These are phyloP conservation scores for Macrotis lagotis DNA, from an alignment of 2,113 vertebrate species.

Conservation along the genomic window DNA sequence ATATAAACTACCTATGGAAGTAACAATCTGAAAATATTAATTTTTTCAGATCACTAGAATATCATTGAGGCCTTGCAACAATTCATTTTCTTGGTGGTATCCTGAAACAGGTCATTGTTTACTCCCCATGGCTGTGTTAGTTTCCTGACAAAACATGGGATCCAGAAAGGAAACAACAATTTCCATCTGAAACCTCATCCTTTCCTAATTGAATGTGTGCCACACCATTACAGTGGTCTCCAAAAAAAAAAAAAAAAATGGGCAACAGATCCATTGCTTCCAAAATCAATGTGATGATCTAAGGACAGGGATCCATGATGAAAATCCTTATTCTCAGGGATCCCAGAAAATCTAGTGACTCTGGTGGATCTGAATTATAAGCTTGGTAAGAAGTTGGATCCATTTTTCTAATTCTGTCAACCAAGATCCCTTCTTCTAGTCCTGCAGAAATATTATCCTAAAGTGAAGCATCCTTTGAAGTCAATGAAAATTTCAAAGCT, in stretches of 20 bases:
- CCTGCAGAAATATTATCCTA: neutral
- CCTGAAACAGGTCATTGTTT: neutral
- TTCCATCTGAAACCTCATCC: neutral
- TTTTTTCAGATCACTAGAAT: neutral
- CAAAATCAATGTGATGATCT: neutral
- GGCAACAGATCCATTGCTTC: neutral
- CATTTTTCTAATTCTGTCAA: constrained; percentile 47
- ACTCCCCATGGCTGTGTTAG: neutral
- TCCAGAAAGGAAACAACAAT: neutral
- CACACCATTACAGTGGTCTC: neutral
- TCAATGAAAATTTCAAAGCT: constrained; percentile 3
- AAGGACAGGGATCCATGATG: neutral
- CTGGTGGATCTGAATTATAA: constrained; percentile 45
- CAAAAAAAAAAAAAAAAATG: no score
- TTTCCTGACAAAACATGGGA: neutral
- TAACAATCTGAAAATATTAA: neutral
- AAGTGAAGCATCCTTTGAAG: neutral
- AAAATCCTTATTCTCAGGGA: constrained; percentile 43
- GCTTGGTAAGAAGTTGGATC: constrained; percentile 56
- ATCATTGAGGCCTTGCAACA: neutral
- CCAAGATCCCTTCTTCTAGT: neutral
- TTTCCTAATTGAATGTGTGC: neutral
- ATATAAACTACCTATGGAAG: neutral
- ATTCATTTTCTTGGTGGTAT: neutral
- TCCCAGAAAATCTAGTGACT: constrained; percentile 49